Evolutionary conservation across 2,113 vertebrate species (phyloP).

Genomic region (Eolophus roseicapilla): DNA sequence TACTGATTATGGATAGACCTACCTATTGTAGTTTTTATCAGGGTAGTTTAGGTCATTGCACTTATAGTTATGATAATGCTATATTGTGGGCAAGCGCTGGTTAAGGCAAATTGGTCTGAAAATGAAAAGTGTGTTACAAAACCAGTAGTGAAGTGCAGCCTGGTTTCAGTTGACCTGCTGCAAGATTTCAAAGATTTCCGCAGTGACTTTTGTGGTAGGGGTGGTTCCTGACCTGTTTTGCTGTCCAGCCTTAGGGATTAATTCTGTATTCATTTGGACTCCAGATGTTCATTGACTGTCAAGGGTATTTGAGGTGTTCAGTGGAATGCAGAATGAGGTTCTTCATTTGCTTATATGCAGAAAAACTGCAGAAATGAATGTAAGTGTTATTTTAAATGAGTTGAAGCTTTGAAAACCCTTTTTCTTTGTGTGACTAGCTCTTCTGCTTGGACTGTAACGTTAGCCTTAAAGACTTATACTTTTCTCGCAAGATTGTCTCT

Average conservation of each 20-base stretch:
- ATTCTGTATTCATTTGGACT: conserved; percentile 13
- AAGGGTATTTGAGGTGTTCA: conserved; percentile 4
- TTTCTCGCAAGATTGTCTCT: neutral
- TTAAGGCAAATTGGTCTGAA: neutral
- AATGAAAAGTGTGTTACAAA: neutral
- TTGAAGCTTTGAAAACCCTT: neutral
- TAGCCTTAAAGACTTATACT: conserved; percentile 53
- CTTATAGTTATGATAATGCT: neutral
- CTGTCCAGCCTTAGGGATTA: conserved; percentile 1
- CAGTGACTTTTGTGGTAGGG: neutral
- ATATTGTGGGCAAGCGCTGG: neutral
- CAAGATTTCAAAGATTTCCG: neutral
- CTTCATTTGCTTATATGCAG: neutral
- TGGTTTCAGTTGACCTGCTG: neutral
- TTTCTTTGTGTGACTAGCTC: neutral
- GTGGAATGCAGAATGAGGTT: conserved; percentile 9
- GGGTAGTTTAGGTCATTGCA: neutral
- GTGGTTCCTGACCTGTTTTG: conserved; percentile 4
- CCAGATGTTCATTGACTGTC: neutral
- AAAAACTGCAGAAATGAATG: conserved; percentile 46
- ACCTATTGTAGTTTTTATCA: neutral
- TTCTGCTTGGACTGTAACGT: conserved; percentile 21
- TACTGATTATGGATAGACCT: neutral
- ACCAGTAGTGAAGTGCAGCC: neutral
- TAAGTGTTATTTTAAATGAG: conserved; percentile 5